Percentiles rank a stretch among this genome's conserved stretches.
Evolutionary conservation across 2,888 invertebrate genomes (phyloP).

Genomic region (Eristalis intricaria): DNA sequence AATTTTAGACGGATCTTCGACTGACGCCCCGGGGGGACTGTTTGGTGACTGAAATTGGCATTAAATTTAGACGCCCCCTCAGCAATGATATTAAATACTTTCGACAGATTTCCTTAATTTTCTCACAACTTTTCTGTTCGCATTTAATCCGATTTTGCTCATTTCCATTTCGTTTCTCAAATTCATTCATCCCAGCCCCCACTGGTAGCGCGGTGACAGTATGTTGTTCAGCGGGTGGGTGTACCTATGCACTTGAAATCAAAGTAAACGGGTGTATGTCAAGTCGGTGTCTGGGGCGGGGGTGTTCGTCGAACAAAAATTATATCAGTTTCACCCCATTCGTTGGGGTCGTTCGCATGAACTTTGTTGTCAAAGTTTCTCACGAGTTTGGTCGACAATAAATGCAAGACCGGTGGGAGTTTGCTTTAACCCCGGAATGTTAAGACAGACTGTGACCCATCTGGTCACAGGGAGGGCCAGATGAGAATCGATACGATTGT

Average conservation of each 20-base stretch:
- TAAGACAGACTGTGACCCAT: constrained; percentile 41
- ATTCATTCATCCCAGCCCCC: not conserved
- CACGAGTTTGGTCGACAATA: constrained; percentile 8
- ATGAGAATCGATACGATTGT: constrained; percentile 45
- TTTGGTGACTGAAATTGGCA: constrained; percentile 39
- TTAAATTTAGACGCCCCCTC: constrained; percentile 14
- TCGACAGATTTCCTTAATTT: constrained; percentile 29
- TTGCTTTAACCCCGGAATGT: constrained; percentile 40
- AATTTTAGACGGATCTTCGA: constrained; percentile 15
- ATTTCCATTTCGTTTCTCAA: constrained; percentile 1
- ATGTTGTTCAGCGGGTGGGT: not conserved
- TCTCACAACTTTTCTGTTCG: constrained; percentile 47
- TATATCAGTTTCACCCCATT: constrained; percentile 50
- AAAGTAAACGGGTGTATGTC: not conserved
- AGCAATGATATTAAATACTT: constrained; percentile 30
- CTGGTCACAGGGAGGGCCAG: constrained; percentile 13
- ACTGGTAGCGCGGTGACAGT: not conserved
- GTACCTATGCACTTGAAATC: constrained; percentile 11
- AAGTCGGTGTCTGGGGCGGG: not conserved
- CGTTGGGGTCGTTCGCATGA: constrained; percentile 52
- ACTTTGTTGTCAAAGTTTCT: constrained; percentile 45
- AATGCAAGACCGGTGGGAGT: not conserved
- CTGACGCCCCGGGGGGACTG: not conserved
- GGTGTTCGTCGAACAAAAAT: constrained; percentile 13
- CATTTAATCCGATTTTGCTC: constrained; percentile 38